Conservation (phyloP, 2,113 vertebrate genomes). For the Tetrax tetrax region DNA sequence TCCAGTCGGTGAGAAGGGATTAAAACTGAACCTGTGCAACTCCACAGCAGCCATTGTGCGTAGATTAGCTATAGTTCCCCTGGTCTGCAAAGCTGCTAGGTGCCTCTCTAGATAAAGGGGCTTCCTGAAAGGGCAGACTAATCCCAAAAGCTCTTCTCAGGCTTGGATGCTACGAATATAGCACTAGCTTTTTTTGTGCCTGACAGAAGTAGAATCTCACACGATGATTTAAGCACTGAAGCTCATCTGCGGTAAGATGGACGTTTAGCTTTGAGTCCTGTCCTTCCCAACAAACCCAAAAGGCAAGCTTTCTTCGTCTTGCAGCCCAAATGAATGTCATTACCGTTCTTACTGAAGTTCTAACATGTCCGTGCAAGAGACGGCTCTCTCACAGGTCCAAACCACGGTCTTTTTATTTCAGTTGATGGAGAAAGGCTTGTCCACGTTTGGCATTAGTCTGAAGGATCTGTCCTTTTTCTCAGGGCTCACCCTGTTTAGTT, state of each 20-base stretch:
- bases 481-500: not conserved
- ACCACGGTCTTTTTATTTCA: not conserved
- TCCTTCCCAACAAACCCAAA: not conserved
- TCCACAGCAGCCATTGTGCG: not conserved
- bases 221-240: not conserved
- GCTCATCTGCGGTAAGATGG: not conserved
- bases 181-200: not conserved
- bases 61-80: not conserved
- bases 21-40: slow-evolving; percentile 19
- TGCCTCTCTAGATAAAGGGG: not conserved
- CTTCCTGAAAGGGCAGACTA: not conserved
- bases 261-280: not conserved
- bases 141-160: not conserved
- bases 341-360: not conserved
- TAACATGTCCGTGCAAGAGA: not conserved
- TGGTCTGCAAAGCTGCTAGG: not conserved
- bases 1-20: slow-evolving; percentile 86
- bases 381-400: not conserved
- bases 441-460: not conserved
- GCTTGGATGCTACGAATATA: not conserved
- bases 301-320: not conserved
- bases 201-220: not conserved
- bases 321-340: not conserved
- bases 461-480: not conserved
- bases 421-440: not conserved